A percentile compares a stretch with the other conserved stretches of the same genome.
Evolutionary conservation across 2,888 invertebrate genomes (phyloP).

Genomic region (Polylopha cassiicola): DNA sequence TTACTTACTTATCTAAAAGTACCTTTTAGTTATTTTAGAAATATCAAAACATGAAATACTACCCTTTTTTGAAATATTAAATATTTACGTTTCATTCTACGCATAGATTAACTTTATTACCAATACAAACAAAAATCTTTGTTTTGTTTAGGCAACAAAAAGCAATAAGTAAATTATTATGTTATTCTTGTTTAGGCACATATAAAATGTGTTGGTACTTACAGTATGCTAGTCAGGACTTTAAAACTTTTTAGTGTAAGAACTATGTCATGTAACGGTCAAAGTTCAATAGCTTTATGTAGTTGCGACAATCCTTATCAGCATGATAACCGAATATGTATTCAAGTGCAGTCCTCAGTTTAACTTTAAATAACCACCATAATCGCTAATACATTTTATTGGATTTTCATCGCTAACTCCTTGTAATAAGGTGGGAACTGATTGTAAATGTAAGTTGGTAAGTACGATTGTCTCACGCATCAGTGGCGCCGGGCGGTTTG

Average conservation of each 20-base stretch:
- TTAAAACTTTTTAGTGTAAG: not conserved
- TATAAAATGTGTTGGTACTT: too few relatives aligned
- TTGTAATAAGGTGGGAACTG: constrained; percentile 30
- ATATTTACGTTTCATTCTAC: too few relatives aligned
- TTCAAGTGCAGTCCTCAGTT: constrained; percentile 55
- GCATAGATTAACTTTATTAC: too few relatives aligned
- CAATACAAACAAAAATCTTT: too few relatives aligned
- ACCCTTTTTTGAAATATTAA: too few relatives aligned
- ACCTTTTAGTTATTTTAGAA: too few relatives aligned
- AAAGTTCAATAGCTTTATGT: constrained; percentile 39
- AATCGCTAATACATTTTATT: constrained; percentile 14
- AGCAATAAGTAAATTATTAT: too few relatives aligned
- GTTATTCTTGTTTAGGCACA: too few relatives aligned
- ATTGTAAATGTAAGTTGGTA: constrained; percentile 28
- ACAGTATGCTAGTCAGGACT: too few relatives aligned
- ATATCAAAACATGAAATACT: too few relatives aligned
- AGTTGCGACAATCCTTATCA: constrained; percentile 62
- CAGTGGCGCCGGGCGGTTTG: constrained; percentile 24
- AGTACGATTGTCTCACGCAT: constrained; percentile 51
- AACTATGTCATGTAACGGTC: constrained; percentile 2
- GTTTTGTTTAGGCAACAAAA: too few relatives aligned
- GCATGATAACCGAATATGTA: constrained; percentile 69
- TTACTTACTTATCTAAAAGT: too few relatives aligned
- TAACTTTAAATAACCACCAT: constrained; percentile 31
- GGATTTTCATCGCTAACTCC: constrained; percentile 34